Conservation (phyloP, 1,140 invertebrate genomes). For the Prorops nasuta region DNA sequence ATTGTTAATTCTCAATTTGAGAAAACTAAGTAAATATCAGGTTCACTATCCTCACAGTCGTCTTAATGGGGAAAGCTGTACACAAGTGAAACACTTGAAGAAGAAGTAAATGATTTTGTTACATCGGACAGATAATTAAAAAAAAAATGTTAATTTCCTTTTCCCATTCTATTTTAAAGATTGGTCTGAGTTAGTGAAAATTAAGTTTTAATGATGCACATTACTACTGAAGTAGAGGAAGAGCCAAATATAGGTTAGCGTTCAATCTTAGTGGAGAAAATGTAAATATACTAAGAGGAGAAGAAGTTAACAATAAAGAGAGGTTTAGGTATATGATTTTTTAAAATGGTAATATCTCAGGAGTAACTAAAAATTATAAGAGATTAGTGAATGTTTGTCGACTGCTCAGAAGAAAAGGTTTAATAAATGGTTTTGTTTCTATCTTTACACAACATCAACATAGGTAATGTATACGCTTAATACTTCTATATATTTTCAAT, state of each 20-base stretch:
- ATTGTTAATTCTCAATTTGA: conserved; percentile 99
- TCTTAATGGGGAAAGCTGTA: conserved; percentile 99
- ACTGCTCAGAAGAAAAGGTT: conserved; percentile 77
- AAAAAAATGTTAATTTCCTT: neutral
- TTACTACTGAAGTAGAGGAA: conserved; percentile 91
- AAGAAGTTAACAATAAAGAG: conserved; percentile 78
- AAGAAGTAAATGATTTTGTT: conserved; percentile 65
- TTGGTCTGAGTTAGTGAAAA: conserved; percentile 99
- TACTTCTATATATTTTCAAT: neutral
- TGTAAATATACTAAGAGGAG: conserved; percentile 80
- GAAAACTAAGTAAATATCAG: conserved; percentile 97
- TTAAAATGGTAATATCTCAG: conserved; percentile 93
- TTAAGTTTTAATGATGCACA: conserved; percentile 96
- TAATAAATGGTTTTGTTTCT: conserved; percentile 90
- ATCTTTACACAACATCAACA: conserved; percentile 89
- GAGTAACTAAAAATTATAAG: conserved; percentile 74
- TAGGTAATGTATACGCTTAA: conserved; percentile 34
- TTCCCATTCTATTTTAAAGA: conserved; percentile 33
- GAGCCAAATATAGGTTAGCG: conserved; percentile 77
- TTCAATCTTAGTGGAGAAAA: conserved; percentile 91
- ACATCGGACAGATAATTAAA: neutral
- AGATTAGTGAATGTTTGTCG: conserved; percentile 74
- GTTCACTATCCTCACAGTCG: conserved; percentile 93
- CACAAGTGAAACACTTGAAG: conserved; percentile 98
- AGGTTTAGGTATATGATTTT: conserved; percentile 90